phyloP scores from a whole-genome alignment of 1,140 invertebrate species.

The Ylistrum balloti region DNA sequence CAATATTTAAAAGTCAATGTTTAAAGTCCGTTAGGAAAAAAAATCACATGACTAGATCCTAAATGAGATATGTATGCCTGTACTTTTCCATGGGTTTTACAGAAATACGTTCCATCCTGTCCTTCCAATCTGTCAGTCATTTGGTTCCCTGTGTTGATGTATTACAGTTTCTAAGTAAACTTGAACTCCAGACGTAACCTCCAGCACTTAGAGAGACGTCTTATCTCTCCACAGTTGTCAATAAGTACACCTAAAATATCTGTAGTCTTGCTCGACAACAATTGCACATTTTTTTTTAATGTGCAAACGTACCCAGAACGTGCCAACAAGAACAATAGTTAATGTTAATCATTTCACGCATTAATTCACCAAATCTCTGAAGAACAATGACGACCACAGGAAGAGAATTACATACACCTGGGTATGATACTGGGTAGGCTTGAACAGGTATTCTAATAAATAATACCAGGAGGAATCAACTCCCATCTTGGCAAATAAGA shows the following conservation, averaged over 20 bases:
- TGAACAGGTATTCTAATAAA: too few relatives aligned
- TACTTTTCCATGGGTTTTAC: neutral
- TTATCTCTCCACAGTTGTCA: neutral
- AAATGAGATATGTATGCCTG: neutral
- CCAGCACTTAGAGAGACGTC: neutral
- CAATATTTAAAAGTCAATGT: neutral
- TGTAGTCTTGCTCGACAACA: neutral
- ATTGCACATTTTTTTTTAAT: neutral
- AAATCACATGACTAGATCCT: neutral
- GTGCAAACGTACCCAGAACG: slow-evolving; percentile 23
- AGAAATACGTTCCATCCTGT: neutral
- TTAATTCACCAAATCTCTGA: neutral
- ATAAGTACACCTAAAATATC: neutral
- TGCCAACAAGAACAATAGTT: neutral
- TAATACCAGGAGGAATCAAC: too few relatives aligned
- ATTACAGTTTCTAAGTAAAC: slow-evolving; percentile 28
- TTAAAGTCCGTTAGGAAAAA: neutral
- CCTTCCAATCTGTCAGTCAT: neutral
- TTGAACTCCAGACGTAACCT: neutral
- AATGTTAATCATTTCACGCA: neutral
- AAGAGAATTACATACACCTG: neutral
- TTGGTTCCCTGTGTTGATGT: neutral
- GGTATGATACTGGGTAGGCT: neutral
- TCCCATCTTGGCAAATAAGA: too few relatives aligned
- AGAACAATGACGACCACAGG: neutral